phyloP scores from a whole-genome alignment of 2,113 vertebrate species.

The Psittacus erithacus region DNA sequence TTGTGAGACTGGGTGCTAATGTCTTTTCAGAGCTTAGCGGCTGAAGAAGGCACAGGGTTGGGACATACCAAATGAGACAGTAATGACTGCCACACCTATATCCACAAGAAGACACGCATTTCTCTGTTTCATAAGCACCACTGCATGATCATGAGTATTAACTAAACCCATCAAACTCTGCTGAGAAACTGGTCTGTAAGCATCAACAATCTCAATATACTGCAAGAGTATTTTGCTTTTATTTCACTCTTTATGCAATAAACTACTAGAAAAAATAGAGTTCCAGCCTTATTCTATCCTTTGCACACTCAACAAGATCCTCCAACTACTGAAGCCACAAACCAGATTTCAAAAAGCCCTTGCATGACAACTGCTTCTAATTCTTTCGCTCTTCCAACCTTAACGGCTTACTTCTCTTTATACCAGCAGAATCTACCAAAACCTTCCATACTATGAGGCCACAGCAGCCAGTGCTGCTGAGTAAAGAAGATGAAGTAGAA shows the following conservation, averaged over 20 bases:
- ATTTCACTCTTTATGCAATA: background rate
- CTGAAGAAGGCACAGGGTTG: background rate
- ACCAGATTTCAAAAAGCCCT: background rate
- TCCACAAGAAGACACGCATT: background rate
- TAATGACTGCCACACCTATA: background rate
- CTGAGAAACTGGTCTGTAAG: background rate
- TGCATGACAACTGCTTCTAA: background rate
- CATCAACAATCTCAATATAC: background rate
- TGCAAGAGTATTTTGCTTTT: background rate
- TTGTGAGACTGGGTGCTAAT: background rate
- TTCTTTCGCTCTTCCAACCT: background rate
- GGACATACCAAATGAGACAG: rapidly evolving
- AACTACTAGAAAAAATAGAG: background rate
- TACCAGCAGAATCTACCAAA: background rate
- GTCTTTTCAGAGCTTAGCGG: background rate
- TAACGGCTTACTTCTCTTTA: background rate
- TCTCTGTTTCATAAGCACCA: background rate
- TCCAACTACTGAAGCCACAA: background rate
- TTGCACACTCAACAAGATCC: background rate
- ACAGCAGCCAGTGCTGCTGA: background rate
- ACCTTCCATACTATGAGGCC: background rate
- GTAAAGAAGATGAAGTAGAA: background rate
- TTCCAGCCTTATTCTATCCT: background rate
- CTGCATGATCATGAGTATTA: background rate
- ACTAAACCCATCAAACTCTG: background rate